Percentiles rank a stretch among this genome's conserved stretches.
Conservation (phyloP, 2,113 vertebrate genomes). For the Melanocharis versteri region DNA sequence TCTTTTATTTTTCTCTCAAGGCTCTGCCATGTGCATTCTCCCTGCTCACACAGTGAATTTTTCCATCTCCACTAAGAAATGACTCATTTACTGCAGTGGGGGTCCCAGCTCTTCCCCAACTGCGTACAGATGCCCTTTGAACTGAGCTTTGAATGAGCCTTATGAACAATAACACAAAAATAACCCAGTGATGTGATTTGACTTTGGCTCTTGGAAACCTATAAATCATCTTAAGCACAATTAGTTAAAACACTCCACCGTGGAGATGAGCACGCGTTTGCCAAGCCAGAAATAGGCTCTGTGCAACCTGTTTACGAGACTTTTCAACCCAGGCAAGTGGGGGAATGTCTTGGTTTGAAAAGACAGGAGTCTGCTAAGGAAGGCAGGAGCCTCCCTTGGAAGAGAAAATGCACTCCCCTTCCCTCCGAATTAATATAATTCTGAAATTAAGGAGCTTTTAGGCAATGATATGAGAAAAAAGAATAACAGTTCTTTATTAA, state of each 20-base stretch:
- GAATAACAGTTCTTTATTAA: no score
- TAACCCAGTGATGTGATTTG: conserved; percentile 48
- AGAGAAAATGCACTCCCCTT: no score
- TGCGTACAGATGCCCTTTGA: conserved; percentile 43
- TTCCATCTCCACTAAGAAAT: conserved; percentile 56
- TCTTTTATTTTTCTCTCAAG: not conserved
- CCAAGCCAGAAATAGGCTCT: conserved; percentile 50
- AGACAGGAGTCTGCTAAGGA: no score
- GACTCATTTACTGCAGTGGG: conserved; percentile 66
- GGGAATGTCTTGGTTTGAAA: no score
- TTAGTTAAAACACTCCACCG: conserved; percentile 35
- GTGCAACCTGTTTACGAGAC: not conserved
- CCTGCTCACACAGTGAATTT: conserved; percentile 48
- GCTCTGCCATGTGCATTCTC: not conserved
- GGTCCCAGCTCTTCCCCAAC: conserved; percentile 44
- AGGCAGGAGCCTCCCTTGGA: no score
- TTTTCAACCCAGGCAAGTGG: not conserved
- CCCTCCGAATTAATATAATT: no score
- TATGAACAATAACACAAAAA: conserved; percentile 66
- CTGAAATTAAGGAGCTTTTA: no score
- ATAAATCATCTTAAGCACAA: conserved; percentile 48
- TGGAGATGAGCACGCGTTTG: not conserved
- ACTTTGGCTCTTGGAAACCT: conserved; percentile 38
- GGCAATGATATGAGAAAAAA: no score
- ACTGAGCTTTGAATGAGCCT: conserved; percentile 47